phyloP scores from a whole-genome alignment of 2,888 invertebrate species.

The Tetropium fuscum region DNA sequence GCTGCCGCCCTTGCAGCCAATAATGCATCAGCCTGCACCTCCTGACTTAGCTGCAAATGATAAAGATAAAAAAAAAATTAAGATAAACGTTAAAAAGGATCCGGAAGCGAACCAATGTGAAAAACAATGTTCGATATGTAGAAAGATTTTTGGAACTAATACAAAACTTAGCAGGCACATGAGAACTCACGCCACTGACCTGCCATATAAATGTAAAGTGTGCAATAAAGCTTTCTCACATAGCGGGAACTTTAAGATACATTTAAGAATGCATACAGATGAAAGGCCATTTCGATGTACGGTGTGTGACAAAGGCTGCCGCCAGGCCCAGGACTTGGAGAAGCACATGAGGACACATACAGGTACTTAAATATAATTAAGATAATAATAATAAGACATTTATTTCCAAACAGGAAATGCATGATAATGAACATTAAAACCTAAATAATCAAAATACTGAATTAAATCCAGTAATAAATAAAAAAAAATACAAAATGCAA shows the following conservation, averaged over 20 bases:
- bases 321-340: slow-evolving; percentile 66
- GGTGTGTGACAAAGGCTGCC: slow-evolving; percentile 65
- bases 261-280: slow-evolving; percentile 63
- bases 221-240: slow-evolving; percentile 65
- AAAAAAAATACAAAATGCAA: too few species aligned
- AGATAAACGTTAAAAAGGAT: slow-evolving; percentile 44
- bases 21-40: slow-evolving; percentile 34
- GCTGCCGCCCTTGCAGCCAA: slow-evolving; percentile 30
- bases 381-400: too few species aligned
- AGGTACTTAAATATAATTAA: slow-evolving; percentile 58
- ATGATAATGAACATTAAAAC: too few species aligned
- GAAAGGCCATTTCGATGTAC: slow-evolving; percentile 65
- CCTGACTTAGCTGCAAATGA: slow-evolving; percentile 1
- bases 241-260: slow-evolving; percentile 66
- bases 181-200: slow-evolving; percentile 64
- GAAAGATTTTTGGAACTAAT: slow-evolving; percentile 61
- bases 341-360: slow-evolving; percentile 67
- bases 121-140: slow-evolving; percentile 62
- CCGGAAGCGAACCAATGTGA: slow-evolving; percentile 41
- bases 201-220: slow-evolving; percentile 64
- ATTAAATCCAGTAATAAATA: too few species aligned
- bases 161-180: slow-evolving; percentile 64
- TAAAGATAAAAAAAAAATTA: slow-evolving; percentile 29
- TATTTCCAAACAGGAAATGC: too few species aligned
- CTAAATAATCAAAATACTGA: too few species aligned